Evolutionary conservation across 1,140 invertebrate species (phyloP).

Genomic region (Neodiprion lecontei): DNA sequence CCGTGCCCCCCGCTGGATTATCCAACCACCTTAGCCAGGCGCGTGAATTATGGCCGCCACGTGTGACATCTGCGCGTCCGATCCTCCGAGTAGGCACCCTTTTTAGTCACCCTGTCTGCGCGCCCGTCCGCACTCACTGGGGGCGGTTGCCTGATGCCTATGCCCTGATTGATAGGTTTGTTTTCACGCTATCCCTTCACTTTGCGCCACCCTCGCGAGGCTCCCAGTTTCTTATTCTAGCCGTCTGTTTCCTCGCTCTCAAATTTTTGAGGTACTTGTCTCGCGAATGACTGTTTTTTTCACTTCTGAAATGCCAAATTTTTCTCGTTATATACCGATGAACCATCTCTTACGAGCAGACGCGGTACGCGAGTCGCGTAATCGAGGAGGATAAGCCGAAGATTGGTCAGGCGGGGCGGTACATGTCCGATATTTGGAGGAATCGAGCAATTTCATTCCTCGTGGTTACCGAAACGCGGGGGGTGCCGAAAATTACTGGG

Average conservation of each 20-base stretch:
- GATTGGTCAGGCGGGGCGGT: neutral
- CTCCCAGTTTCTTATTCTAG: neutral
- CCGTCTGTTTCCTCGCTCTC: neutral
- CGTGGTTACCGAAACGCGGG: neutral
- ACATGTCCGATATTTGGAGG: neutral
- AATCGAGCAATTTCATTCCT: slow-evolving; percentile 1
- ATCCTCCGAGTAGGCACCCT: neutral
- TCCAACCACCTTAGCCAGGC: neutral
- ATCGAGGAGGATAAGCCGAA: no score
- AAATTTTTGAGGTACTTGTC: neutral
- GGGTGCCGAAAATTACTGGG: neutral
- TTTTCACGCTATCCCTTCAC: neutral
- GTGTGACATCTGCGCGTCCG: slow-evolving; percentile 14
- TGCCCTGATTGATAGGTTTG: slow-evolving; percentile 11
- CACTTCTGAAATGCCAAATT: neutral
- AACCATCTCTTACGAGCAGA: neutral
- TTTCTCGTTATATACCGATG: neutral
- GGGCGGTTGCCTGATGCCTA: neutral
- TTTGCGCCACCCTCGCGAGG: neutral
- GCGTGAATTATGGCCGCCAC: slow-evolving; percentile 14
- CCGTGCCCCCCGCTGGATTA: neutral
- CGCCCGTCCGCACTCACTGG: neutral
- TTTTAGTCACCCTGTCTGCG: neutral
- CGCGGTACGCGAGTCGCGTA: no score
- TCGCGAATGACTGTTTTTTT: neutral